phyloP scores from a whole-genome alignment of 2,888 invertebrate genomes.

The Euclidia mi region DNA sequence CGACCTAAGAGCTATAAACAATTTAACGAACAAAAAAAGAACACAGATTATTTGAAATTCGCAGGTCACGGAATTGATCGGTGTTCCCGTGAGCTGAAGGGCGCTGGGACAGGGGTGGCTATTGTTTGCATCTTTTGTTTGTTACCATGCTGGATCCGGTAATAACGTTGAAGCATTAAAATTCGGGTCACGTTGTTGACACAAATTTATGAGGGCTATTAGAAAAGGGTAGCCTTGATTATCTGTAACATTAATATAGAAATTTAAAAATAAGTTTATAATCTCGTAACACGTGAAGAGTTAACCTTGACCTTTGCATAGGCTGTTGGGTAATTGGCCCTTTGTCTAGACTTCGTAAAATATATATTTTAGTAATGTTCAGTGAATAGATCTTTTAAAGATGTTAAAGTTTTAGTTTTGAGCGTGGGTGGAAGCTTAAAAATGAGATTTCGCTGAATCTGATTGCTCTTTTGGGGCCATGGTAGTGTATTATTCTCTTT shows the following conservation, averaged over 20 bases:
- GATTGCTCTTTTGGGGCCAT: too few species aligned
- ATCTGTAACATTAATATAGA: constrained; percentile 48
- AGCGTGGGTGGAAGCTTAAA: too few species aligned
- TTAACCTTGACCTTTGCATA: not conserved
- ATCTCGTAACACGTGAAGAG: constrained; percentile 12
- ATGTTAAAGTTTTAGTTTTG: too few species aligned
- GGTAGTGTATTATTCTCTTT: too few species aligned
- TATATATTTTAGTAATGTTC: too few species aligned
- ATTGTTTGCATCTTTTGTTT: constrained; percentile 84
- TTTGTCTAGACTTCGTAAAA: too few species aligned
- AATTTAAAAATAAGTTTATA: constrained; percentile 31
- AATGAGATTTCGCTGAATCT: too few species aligned
- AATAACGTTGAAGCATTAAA: constrained; percentile 84
- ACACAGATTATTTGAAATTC: constrained; percentile 43
- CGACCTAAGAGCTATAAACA: constrained; percentile 7
- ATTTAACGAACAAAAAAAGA: constrained; percentile 15
- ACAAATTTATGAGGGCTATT: constrained; percentile 83
- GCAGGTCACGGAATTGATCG: constrained; percentile 53
- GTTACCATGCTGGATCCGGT: constrained; percentile 75
- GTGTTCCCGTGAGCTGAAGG: constrained; percentile 53
- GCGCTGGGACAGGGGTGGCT: constrained; percentile 61
- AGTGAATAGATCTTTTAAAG: too few species aligned
- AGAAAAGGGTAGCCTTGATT: constrained; percentile 75
- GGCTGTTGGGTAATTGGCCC: too few species aligned
- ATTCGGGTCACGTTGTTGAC: constrained; percentile 86